Evolutionary conservation across 2,888 invertebrate genomes (phyloP).

Genomic region (Corythucha ciliata): DNA sequence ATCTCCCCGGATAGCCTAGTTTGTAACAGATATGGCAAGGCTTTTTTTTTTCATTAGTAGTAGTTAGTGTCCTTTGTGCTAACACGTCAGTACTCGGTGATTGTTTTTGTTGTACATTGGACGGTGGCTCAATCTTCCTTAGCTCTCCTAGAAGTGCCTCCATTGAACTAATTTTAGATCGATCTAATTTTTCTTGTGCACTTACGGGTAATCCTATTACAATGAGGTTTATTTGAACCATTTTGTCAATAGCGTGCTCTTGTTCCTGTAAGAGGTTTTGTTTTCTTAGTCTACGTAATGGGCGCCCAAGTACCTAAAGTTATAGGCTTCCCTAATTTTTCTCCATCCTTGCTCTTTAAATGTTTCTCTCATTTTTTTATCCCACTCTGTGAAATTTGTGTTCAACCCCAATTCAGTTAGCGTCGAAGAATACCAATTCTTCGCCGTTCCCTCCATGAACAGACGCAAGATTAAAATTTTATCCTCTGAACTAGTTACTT

Average conservation of each 20-base stretch:
- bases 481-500: slow-evolving; percentile 4
- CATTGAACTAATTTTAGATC: neutral
- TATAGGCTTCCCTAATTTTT: slow-evolving; percentile 9
- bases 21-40: neutral
- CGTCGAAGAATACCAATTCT: slow-evolving; percentile 14
- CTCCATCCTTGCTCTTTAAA: slow-evolving; percentile 2
- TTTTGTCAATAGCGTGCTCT: slow-evolving; percentile 8
- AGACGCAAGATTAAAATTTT: slow-evolving; percentile 16
- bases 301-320: neutral
- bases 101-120: too few species aligned
- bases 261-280: too few species aligned
- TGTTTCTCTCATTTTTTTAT: slow-evolving; percentile 7
- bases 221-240: slow-evolving; percentile 10
- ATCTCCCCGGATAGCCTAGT: neutral
- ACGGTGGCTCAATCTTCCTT: too few species aligned
- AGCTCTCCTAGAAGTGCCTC: too few species aligned
- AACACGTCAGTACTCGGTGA: too few species aligned
- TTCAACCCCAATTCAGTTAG: slow-evolving; percentile 7
- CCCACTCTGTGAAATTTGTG: slow-evolving; percentile 10
- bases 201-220: too few species aligned
- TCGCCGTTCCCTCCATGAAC: slow-evolving; percentile 13
- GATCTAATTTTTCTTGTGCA: too few species aligned
- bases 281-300: neutral
- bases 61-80: too few species aligned
- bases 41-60: neutral